These are phyloP conservation scores for Phoebastria nigripes DNA, from an alignment of 2,797 vertebrate genomes.

Conservation along the genomic window DNA sequence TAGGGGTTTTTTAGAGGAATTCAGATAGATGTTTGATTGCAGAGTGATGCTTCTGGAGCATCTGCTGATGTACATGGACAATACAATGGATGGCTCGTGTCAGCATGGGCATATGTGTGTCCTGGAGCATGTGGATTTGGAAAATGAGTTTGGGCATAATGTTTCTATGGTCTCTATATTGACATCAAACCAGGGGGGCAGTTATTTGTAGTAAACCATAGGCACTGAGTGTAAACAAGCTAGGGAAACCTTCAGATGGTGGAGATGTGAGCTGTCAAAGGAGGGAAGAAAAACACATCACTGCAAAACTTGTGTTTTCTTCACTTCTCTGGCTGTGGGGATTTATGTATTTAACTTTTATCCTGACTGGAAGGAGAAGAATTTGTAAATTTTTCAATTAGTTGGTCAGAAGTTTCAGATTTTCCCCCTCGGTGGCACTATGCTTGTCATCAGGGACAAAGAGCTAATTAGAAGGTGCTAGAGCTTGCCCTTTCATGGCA, in stretches of 20 bases:
- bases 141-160: not conserved
- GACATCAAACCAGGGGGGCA: no score
- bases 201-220: not conserved
- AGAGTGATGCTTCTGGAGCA: not conserved
- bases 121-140: rapidly evolving
- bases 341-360: not conserved
- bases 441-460: not conserved
- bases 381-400: not conserved
- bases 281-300: not conserved
- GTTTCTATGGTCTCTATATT: rapidly evolving
- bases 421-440: not conserved
- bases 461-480: not conserved
- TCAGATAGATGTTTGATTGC: not conserved
- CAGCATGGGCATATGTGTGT: not conserved
- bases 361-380: not conserved
- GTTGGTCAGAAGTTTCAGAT: not conserved
- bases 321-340: rapidly evolving
- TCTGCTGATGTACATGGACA: not conserved
- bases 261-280: not conserved
- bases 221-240: not conserved
- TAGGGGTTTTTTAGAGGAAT: not conserved
- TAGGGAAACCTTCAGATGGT: not conserved
- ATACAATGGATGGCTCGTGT: rapidly evolving
- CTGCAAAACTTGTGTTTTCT: not conserved
- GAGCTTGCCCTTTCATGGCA: not conserved